Conservation (phyloP, 1,140 invertebrate genomes). For the Calephelis virginiensis region DNA sequence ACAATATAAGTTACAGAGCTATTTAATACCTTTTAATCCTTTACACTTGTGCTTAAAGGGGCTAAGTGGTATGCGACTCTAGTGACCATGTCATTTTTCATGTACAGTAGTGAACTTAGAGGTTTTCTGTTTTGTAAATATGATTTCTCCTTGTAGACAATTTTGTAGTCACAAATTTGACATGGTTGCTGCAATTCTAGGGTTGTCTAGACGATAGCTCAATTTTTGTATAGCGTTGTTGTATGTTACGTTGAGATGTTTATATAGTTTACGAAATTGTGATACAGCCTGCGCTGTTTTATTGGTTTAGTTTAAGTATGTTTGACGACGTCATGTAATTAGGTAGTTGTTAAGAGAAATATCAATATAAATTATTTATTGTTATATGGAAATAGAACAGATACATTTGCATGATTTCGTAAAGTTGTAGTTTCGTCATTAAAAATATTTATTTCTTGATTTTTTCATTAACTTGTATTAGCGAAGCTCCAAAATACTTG, state of each 20-base stretch:
- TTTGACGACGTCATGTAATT: constrained; percentile 45
- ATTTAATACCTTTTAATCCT: constrained; percentile 54
- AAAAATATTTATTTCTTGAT: no score
- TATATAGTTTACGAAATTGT: constrained; percentile 54
- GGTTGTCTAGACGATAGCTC: constrained; percentile 76
- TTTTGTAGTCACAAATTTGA: constrained; percentile 39
- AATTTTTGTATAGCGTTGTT: constrained; percentile 49
- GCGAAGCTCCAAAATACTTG: no score
- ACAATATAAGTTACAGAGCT: constrained; percentile 42
- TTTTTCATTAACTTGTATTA: no score
- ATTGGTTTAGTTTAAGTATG: constrained; percentile 53
- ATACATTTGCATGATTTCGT: constrained; percentile 31
- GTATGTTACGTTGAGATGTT: constrained; percentile 30
- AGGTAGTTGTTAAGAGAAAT: constrained; percentile 36
- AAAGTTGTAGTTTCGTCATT: constrained; percentile 8
- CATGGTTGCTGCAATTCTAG: constrained; percentile 71
- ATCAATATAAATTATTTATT: constrained; percentile 49
- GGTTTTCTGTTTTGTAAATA: constrained; percentile 56
- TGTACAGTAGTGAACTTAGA: constrained; percentile 16
- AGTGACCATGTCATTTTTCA: constrained; percentile 62
- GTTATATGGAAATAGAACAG: constrained; percentile 8
- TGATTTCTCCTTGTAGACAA: constrained; percentile 34
- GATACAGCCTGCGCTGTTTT: constrained; percentile 68
- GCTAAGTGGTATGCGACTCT: constrained; percentile 69
- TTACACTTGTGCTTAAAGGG: constrained; percentile 60